Evolutionary conservation across 2,797 vertebrate genomes (phyloP).

Genomic region (Fistularia tabacaria): DNA sequence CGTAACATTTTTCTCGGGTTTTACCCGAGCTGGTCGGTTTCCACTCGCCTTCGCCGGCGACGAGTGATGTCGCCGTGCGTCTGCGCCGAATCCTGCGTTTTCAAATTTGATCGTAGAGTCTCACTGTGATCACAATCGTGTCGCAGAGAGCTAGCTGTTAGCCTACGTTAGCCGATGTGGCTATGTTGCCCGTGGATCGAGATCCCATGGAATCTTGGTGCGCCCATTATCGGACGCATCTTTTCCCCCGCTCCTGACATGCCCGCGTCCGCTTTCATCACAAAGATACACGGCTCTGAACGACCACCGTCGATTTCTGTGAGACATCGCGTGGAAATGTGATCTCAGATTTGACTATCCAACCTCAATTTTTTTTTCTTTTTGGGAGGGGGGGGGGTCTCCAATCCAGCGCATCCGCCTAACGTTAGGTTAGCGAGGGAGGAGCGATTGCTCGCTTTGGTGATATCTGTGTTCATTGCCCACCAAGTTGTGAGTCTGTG

Average conservation of each 20-base stretch:
- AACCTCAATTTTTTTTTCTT: too few relatives aligned
- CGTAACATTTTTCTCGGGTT: constrained; percentile 19
- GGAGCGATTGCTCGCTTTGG: constrained; percentile 30
- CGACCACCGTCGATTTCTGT: too few relatives aligned
- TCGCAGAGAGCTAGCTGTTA: constrained; percentile 70
- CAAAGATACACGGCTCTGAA: too few relatives aligned
- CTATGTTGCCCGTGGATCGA: constrained; percentile 50
- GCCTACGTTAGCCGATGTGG: constrained; percentile 61
- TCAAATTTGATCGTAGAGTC: constrained; percentile 9
- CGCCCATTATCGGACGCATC: constrained; percentile 53
- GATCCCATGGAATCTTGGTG: constrained; percentile 23
- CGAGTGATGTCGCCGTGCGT: background rate
- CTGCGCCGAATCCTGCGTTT: background rate
- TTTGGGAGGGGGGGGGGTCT: constrained; percentile 15
- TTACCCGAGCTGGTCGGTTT: constrained; percentile 5
- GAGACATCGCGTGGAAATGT: too few relatives aligned
- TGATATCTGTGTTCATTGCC: constrained; percentile 32
- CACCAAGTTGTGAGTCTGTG: constrained; percentile 3
- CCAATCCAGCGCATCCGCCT: constrained; percentile 31
- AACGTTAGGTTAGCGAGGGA: constrained; percentile 12
- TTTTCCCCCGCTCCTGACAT: background rate
- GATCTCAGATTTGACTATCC: background rate
- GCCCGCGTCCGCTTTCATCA: too few relatives aligned
- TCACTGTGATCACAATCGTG: constrained; percentile 51
- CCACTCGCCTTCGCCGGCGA: background rate